These are phyloP conservation scores for Vanessa atalanta DNA, from an alignment of 1,140 invertebrate species.

Conservation along the genomic window DNA sequence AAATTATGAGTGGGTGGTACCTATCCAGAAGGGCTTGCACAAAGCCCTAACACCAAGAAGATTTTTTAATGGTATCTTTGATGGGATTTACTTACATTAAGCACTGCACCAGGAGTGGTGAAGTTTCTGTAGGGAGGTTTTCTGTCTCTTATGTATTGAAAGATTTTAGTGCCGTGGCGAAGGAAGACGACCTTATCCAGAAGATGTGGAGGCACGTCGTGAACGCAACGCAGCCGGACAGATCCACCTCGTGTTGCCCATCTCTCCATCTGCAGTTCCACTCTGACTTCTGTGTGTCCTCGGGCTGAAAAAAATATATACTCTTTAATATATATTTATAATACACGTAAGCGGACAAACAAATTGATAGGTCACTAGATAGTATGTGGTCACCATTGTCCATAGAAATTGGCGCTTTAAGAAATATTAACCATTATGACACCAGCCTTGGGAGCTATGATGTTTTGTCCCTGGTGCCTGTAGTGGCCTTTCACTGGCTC, in stretches of 20 bases:
- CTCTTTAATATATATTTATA: not conserved
- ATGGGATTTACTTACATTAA: conserved; percentile 85
- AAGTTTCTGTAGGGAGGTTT: conserved; percentile 87
- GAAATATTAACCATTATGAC: too few species aligned
- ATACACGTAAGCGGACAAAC: too few species aligned
- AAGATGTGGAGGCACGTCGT: conserved; percentile 83
- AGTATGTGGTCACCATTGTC: too few species aligned
- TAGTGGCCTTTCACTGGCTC: too few species aligned
- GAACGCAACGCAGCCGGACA: conserved; percentile 83
- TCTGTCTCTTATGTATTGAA: conserved; percentile 88
- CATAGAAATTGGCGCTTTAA: too few species aligned
- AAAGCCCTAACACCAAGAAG: too few species aligned
- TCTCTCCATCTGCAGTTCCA: conserved; percentile 76
- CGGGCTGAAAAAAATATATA: conserved; percentile 52
- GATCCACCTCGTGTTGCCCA: conserved; percentile 73
- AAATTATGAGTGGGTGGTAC: too few species aligned
- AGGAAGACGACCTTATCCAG: conserved; percentile 88
- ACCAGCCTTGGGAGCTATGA: too few species aligned
- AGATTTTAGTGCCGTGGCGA: conserved; percentile 87
- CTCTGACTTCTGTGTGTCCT: conserved; percentile 70
- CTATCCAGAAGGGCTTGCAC: too few species aligned
- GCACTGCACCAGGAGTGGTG: conserved; percentile 84
- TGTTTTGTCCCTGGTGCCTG: too few species aligned
- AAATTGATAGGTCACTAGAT: too few species aligned
- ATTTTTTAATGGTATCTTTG: not conserved